Base-by-base conservation (phyloP, 2,888 invertebrate species). In the Flexamia atlantica region DNA sequence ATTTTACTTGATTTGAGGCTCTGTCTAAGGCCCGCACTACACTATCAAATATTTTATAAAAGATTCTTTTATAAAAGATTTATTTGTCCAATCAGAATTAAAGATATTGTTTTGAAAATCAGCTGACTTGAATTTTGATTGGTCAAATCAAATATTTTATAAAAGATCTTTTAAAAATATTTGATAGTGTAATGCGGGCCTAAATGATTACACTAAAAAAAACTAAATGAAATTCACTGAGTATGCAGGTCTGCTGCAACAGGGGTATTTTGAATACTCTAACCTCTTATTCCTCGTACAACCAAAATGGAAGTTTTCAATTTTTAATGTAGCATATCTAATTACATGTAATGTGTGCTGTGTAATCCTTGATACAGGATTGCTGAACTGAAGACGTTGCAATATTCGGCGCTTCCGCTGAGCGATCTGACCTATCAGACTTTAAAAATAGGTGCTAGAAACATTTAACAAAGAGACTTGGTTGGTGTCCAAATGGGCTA, bases 391-490 rank as follows among this genome's bases (percentile, higher is more conserved):
- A n/a, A 57, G 79, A 9, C 53, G 20, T 79, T 57, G 46, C 10
- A 46, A 42, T 50, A 28, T n/a, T 36, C 76, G 50, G 72, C 23
- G 72, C 79, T 79, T 76, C 28, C 76, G 50, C 36, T 57, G 79
- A 79, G 30, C 79, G 79, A 79, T 79, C 57, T 79, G 79, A 79
- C 79, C 79, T 79, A 79, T 79, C 57, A 79, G 57, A 20, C 79
- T 28, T 79, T 53, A 79, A 79, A 79, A 79, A 79, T 79, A 79
- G 79, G 79, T 32, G 74, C 23, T n/a, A 32, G 79, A 32, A 79
- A 57, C 79, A 79, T 79, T 79, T 79, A 57, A 79, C 79, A 53
- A 79, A 79, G 76, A 17, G 76, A n/a, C 32, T 79, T 79, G 79
- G 57, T 53, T 28, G 53, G 5, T 1, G 32, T 50, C 79, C 79